phyloP scores from a whole-genome alignment of 2,888 invertebrate genomes.

The Ischnura elegans region DNA sequence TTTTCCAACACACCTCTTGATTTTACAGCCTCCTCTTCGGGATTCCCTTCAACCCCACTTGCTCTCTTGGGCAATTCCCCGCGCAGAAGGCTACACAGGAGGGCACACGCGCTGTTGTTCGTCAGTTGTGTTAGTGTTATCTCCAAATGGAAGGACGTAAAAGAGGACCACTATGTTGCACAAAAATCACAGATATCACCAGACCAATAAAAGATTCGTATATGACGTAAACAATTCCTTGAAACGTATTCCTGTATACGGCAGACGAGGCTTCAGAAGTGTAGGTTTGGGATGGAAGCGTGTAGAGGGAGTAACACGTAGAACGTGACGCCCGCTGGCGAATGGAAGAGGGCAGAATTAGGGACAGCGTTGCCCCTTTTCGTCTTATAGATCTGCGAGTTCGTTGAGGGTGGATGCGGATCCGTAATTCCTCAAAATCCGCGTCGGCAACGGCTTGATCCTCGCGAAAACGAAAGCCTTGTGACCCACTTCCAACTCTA shows the following conservation, averaged over 20 bases:
- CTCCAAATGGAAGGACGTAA: not conserved
- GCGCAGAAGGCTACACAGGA: not conserved
- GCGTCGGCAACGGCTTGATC: slow-evolving; percentile 21
- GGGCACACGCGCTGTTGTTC: not conserved
- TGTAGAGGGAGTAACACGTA: not conserved
- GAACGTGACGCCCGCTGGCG: not conserved
- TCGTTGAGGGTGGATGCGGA: not conserved
- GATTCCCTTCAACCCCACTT: not conserved
- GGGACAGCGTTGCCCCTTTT: not conserved
- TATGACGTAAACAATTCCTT: not conserved
- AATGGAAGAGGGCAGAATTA: not conserved
- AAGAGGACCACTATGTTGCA: not conserved
- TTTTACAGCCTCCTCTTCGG: not conserved
- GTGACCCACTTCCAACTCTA: slow-evolving; percentile 13
- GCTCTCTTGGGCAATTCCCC: not conserved
- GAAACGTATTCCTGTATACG: not conserved
- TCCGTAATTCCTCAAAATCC: slow-evolving; percentile 12
- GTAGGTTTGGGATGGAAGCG: not conserved
- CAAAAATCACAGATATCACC: slow-evolving; percentile 14
- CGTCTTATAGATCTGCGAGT: not conserved
- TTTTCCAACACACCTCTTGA: slow-evolving; percentile 15
- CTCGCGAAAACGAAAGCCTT: slow-evolving; percentile 29
- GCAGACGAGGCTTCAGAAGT: not conserved
- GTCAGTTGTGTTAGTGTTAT: not conserved
- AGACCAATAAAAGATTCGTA: not conserved